A percentile compares a stretch with the other conserved stretches of the same genome.
These are phyloP conservation scores for Portunus trituberculatus DNA, from an alignment of 1,140 invertebrate genomes.

Conservation along the genomic window DNA sequence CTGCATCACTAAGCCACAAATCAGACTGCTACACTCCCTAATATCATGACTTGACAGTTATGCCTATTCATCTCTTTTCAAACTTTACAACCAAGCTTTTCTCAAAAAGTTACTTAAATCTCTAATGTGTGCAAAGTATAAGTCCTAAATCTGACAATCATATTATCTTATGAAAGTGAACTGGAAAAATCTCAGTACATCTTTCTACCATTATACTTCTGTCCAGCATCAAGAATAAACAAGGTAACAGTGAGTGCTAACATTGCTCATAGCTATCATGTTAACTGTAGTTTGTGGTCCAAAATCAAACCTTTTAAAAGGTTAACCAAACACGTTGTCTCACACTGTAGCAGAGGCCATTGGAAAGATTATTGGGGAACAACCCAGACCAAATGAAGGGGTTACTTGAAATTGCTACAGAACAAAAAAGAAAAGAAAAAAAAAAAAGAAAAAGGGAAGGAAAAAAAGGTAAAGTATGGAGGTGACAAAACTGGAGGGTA, in stretches of 20 bases:
- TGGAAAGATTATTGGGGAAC: background rate
- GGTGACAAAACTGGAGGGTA: background rate
- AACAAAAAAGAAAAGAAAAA: background rate
- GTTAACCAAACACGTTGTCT: background rate
- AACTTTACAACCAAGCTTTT: no score
- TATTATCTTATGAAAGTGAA: no score
- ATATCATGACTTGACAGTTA: no score
- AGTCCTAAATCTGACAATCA: no score
- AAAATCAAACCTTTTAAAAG: background rate
- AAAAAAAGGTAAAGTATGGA: background rate
- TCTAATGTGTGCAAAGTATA: no score
- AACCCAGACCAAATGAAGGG: background rate
- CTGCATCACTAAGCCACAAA: no score
- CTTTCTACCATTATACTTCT: no score
- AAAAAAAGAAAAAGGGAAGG: background rate
- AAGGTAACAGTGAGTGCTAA: background rate
- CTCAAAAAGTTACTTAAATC: no score
- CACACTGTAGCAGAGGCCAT: background rate
- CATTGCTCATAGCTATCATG: background rate
- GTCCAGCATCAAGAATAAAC: no score
- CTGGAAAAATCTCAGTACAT: no score
- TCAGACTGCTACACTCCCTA: no score
- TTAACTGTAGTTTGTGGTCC: background rate
- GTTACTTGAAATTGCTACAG: background rate
- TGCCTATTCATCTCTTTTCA: no score